A percentile compares a stretch with the other conserved stretches of the same genome.
Evolutionary conservation across 2,888 invertebrate species (phyloP).

Genomic region (Orthosia cruda): DNA sequence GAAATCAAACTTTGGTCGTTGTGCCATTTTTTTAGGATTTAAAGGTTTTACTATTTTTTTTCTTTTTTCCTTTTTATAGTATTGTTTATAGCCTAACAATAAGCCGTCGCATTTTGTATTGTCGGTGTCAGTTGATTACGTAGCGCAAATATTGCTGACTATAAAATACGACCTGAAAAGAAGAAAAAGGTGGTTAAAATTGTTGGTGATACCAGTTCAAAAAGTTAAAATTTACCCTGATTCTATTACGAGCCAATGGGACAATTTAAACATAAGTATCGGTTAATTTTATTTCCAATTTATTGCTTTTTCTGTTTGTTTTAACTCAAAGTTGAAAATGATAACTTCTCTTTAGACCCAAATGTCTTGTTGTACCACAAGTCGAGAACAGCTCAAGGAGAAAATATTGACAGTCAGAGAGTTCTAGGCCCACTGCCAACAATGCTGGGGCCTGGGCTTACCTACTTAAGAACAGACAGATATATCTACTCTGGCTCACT

Average conservation of each 20-base stretch:
- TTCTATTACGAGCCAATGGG: neutral
- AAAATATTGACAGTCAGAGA: neutral
- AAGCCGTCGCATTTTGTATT: slow-evolving; percentile 84
- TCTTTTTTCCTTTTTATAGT: slow-evolving; percentile 72
- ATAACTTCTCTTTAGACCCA: no score
- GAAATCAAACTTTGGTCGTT: slow-evolving; percentile 90
- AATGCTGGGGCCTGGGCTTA: no score
- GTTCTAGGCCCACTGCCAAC: neutral
- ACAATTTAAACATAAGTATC: no score
- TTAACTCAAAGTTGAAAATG: no score
- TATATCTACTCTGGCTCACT: no score
- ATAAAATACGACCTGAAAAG: slow-evolving; percentile 76
- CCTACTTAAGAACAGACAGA: neutral
- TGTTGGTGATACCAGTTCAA: neutral
- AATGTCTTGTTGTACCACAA: no score
- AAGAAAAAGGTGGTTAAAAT: slow-evolving; percentile 26
- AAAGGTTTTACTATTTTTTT: slow-evolving; percentile 89
- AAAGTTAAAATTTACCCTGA: neutral
- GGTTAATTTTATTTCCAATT: no score
- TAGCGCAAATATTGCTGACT: slow-evolving; percentile 71
- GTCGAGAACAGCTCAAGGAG: neutral
- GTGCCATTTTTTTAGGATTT: slow-evolving; percentile 91
- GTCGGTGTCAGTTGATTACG: slow-evolving; percentile 89
- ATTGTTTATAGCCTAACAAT: slow-evolving; percentile 69
- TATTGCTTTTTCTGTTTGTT: no score